Conservation (phyloP, 2,888 invertebrate species). For the Rhimphoctona megacephalus region DNA sequence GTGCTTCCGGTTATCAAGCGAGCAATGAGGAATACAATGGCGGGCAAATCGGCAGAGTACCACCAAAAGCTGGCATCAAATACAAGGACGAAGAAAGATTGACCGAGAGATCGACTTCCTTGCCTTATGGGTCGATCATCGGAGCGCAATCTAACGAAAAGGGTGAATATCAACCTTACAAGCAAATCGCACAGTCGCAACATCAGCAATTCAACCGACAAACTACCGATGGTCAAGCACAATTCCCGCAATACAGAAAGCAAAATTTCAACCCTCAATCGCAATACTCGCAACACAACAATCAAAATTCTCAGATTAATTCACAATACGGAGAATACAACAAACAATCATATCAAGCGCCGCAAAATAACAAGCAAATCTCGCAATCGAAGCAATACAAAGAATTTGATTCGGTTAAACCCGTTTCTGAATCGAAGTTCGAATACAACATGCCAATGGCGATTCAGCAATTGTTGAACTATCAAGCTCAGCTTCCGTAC, state of each 20-base stretch:
- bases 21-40: background rate
- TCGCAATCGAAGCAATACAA: constrained; percentile 33
- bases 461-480: constrained; percentile 78
- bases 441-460: constrained; percentile 78
- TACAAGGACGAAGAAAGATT: constrained; percentile 74
- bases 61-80: constrained; percentile 72
- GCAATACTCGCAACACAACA: constrained; percentile 11
- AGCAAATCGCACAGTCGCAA: constrained; percentile 14
- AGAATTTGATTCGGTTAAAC: constrained; percentile 20
- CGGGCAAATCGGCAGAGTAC: constrained; percentile 35
- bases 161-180: constrained; percentile 36
- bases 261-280: constrained; percentile 23
- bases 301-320: constrained; percentile 45
- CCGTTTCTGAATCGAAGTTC: constrained; percentile 37
- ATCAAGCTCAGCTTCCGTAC: constrained; percentile 81
- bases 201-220: constrained; percentile 13
- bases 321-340: constrained; percentile 27
- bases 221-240: constrained; percentile 11
- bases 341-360: constrained; percentile 48
- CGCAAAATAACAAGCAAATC: constrained; percentile 46
- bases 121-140: constrained; percentile 47
- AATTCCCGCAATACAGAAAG: constrained; percentile 15
- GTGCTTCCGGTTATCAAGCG: constrained; percentile 34
- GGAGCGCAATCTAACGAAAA: constrained; percentile 28
- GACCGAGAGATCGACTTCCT: constrained; percentile 20